phyloP scores from a whole-genome alignment of 2,113 vertebrate species.

The Carlito syrichta region DNA sequence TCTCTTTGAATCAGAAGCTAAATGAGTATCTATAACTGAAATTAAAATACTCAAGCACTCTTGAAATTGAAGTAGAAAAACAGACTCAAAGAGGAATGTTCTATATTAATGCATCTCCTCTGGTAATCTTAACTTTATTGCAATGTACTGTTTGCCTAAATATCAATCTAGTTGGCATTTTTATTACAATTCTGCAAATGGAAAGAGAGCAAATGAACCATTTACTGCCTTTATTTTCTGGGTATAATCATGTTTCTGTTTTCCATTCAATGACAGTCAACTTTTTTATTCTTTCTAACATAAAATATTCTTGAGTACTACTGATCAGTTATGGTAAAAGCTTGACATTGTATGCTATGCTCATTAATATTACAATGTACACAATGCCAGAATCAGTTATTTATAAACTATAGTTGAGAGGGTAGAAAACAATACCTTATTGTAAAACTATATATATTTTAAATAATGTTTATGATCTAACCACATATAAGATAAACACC shows the following conservation, averaged over 20 bases:
- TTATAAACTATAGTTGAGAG: constrained; percentile 58
- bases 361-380: constrained; percentile 24
- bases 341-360: background rate
- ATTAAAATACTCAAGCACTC: constrained; percentile 51
- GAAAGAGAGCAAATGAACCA: constrained; percentile 82
- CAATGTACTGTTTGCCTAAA: constrained; percentile 76
- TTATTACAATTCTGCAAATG: constrained; percentile 83
- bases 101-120: constrained; percentile 73
- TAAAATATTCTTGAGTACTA: constrained; percentile 64
- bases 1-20: constrained; percentile 62
- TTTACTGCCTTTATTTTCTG: constrained; percentile 80
- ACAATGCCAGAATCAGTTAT: constrained; percentile 12
- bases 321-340: constrained; percentile 67
- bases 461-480: constrained; percentile 18
- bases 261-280: constrained; percentile 73
- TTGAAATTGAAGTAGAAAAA: constrained; percentile 72
- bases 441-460: constrained; percentile 37
- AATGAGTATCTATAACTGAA: constrained; percentile 59
- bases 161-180: constrained; percentile 84
- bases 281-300: constrained; percentile 42
- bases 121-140: constrained; percentile 80
- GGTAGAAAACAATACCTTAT: constrained; percentile 28
- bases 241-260: constrained; percentile 77
- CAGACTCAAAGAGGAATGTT: constrained; percentile 61
- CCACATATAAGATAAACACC: background rate